phyloP scores from a whole-genome alignment of 2,888 invertebrate species.

The Autographa gamma region DNA sequence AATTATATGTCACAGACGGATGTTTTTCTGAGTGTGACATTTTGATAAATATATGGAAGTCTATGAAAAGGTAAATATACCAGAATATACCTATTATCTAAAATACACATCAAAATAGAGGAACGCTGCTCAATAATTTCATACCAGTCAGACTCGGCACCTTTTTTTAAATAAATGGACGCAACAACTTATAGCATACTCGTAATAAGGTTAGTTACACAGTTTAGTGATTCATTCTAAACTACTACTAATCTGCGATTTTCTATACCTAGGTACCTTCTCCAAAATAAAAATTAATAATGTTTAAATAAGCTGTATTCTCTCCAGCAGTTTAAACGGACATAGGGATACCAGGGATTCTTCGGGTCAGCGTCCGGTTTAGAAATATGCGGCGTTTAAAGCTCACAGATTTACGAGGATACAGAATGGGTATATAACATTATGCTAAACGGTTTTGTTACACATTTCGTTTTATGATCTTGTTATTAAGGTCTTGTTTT shows the following conservation, averaged over 20 bases:
- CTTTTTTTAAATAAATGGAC: too few relatives aligned
- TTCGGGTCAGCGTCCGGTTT: neutral
- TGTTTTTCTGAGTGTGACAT: neutral
- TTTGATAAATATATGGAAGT: too few relatives aligned
- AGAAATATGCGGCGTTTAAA: neutral
- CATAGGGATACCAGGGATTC: constrained; percentile 1
- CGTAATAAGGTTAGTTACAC: too few relatives aligned
- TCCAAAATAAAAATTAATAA: neutral
- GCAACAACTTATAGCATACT: too few relatives aligned
- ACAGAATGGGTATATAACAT: neutral
- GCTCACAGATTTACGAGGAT: neutral
- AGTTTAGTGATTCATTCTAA: too few relatives aligned
- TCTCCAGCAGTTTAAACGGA: neutral
- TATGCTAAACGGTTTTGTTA: neutral
- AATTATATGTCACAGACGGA: neutral
- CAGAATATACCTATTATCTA: too few relatives aligned
- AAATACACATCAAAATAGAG: too few relatives aligned
- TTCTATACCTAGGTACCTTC: too few relatives aligned
- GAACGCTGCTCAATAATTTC: too few relatives aligned
- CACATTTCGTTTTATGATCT: neutral
- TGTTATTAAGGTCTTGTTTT: neutral
- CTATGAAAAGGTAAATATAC: too few relatives aligned
- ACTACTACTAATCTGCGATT: too few relatives aligned
- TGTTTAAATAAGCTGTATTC: neutral
- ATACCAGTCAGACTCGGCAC: too few relatives aligned